Base-by-base conservation (phyloP, 2,113 vertebrate species). In the Salvator merianae region DNA sequence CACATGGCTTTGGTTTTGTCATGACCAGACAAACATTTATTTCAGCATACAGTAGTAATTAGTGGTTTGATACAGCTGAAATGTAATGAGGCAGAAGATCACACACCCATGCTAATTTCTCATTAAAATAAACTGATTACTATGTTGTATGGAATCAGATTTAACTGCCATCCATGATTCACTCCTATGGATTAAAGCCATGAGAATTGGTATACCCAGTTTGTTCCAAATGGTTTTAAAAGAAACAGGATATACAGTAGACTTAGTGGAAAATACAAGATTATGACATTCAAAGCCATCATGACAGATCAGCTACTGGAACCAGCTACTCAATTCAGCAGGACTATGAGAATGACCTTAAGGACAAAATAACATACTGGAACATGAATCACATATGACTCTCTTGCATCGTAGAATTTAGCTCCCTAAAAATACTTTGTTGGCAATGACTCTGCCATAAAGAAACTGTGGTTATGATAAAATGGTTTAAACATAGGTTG, bases 21-120 rank as follows among this genome's bases (percentile, higher is more conserved):
- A 62, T 28, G 79, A 72, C 62, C 22, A 28, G 55, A 1, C 7
- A 68, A 24, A 5, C 22, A 82, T 84, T 63, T 75, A 70, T 38
- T 82, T 22, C 28, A 77, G 14, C 0, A 5, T 32, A 4, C 32
- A 68, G 74, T 79, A 50, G 12, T 74, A 76, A 18, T 73, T 83
- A 88, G 77, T 86, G 68, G 63, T 12, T 83, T 84, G 59, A n/a
- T 28, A 69, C 32, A 79, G 59, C 38, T 34, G 24, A 76, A 47
- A 4, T 36, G 34, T 18, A 78, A 77, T 81, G 71, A 79, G 40
- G 55, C n/a, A 43, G 65, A 88, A 34, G 32, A 50, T 79, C 69
- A 74, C 26, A 72, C 72, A 53, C 22, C 38, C 72, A 65, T 81
- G 14, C 38, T 82, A 32, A 76, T 4, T 80, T 3, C n/a, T 69